Evolutionary conservation across 2,888 invertebrate species (phyloP).

Genomic region (Caradrina clavipalpis): DNA sequence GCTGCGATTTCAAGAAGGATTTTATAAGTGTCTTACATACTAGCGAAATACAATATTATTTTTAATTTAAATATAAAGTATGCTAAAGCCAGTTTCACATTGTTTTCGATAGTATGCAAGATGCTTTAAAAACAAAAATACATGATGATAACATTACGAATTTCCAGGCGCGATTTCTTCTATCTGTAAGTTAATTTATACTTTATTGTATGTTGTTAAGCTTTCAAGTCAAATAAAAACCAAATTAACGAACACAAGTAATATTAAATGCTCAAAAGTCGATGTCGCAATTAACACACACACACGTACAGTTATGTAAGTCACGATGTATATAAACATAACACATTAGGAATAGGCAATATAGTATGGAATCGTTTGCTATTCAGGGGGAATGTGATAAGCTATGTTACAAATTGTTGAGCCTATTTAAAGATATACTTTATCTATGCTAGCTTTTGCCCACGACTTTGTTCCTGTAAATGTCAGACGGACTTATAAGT

Average conservation of each 20-base stretch:
- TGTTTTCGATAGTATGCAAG: background rate
- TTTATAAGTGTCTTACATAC: constrained; percentile 2
- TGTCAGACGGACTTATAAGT: too few relatives aligned
- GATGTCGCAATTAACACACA: constrained; percentile 42
- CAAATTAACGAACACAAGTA: constrained; percentile 15
- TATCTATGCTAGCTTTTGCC: too few relatives aligned
- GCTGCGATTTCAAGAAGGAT: background rate
- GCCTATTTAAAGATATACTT: background rate
- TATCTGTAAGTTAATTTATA: constrained; percentile 59
- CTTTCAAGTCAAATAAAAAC: constrained; percentile 53
- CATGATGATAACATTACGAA: constrained; percentile 31
- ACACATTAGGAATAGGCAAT: constrained; percentile 44
- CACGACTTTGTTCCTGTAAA: too few relatives aligned
- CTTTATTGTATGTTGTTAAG: constrained; percentile 68
- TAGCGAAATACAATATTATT: background rate
- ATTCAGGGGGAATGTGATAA: constrained; percentile 30
- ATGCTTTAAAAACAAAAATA: background rate
- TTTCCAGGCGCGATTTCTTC: constrained; percentile 55
- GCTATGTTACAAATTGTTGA: background rate
- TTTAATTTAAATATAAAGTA: background rate
- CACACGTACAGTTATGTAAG: constrained; percentile 25
- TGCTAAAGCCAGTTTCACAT: background rate
- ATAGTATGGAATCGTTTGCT: constrained; percentile 40
- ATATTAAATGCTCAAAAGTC: constrained; percentile 15
- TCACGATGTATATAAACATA: constrained; percentile 63